These are phyloP conservation scores for Percina caprodes DNA, from an alignment of 2,113 vertebrate species.

Conservation along the genomic window DNA sequence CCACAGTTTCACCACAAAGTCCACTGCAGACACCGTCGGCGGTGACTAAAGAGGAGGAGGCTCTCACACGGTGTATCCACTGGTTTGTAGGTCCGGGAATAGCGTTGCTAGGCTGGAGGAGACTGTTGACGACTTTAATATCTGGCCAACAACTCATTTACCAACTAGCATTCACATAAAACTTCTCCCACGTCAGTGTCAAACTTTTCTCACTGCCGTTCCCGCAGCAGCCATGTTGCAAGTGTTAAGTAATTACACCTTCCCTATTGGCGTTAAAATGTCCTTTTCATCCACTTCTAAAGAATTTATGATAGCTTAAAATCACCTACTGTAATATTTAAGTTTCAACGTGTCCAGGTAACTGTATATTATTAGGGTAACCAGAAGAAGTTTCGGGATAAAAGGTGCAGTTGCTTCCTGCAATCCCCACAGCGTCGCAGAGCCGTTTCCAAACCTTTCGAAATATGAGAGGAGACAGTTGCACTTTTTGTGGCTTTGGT, in stretches of 20 bases:
- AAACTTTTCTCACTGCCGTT: conserved; percentile 81
- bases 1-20: conserved; percentile 62
- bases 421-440: conserved; percentile 65
- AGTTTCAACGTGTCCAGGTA: neutral
- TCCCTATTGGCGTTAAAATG: conserved; percentile 52
- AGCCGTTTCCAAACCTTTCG: conserved; percentile 48
- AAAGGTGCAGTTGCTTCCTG: conserved; percentile 68
- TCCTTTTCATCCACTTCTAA: conserved; percentile 27
- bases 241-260: conserved; percentile 80
- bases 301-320: conserved; percentile 7
- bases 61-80: conserved; percentile 56
- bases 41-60: conserved; percentile 56
- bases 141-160: conserved; percentile 47
- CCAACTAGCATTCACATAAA: conserved; percentile 49
- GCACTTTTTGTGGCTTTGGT: conserved; percentile 33
- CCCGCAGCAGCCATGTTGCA: conserved; percentile 84
- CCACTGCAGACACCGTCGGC: conserved; percentile 66
- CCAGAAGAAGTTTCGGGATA: conserved; percentile 67
- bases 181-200: conserved; percentile 81
- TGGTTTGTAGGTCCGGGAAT: conserved; percentile 40
- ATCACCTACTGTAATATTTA: conserved; percentile 10
- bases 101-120: conserved; percentile 44
- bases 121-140: conserved; percentile 32
- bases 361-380: conserved; percentile 15
- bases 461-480: conserved; percentile 40